These are phyloP conservation scores for Muscicapa comitata DNA, from an alignment of 2,797 vertebrate species.

Conservation along the genomic window DNA sequence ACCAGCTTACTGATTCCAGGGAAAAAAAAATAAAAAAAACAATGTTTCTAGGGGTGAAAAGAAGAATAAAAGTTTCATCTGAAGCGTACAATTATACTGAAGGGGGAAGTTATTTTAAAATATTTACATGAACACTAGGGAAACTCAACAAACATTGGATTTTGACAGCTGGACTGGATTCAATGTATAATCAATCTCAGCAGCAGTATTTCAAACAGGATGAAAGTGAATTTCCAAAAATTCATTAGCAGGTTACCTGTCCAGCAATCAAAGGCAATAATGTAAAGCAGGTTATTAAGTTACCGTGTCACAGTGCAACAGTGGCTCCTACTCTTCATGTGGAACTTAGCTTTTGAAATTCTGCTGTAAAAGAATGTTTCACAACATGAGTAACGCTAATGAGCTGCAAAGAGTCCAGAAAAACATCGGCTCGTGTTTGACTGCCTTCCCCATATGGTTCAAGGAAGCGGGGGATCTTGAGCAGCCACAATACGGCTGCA, in stretches of 20 bases:
- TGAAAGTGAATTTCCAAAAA: constrained; percentile 41
- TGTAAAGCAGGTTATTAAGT: not conserved
- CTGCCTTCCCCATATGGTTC: constrained; percentile 29
- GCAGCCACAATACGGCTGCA: not conserved
- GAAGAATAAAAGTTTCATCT: not conserved
- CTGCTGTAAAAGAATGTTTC: constrained; percentile 27
- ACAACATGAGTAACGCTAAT: constrained; percentile 48
- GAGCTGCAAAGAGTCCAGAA: constrained; percentile 47
- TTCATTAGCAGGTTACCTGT: constrained; percentile 15
- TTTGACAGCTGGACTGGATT: not conserved
- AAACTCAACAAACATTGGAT: not conserved
- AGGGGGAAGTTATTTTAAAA: constrained; percentile 26
- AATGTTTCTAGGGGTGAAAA: not conserved
- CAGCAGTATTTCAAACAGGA: not conserved
- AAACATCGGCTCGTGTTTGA: not conserved
- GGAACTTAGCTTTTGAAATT: constrained; percentile 16
- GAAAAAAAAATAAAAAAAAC: not conserved
- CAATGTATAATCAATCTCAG: not conserved
- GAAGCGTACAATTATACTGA: rapidly evolving
- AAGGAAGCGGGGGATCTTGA: not conserved
- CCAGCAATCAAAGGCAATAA: not conserved
- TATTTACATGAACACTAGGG: not conserved
- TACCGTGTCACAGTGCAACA: not conserved
- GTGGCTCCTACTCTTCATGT: not conserved
- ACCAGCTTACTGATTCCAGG: not conserved